A percentile compares a stretch with the other conserved stretches of the same genome.
Conservation (phyloP, 1,140 invertebrate species). For the Myzus persicae region DNA sequence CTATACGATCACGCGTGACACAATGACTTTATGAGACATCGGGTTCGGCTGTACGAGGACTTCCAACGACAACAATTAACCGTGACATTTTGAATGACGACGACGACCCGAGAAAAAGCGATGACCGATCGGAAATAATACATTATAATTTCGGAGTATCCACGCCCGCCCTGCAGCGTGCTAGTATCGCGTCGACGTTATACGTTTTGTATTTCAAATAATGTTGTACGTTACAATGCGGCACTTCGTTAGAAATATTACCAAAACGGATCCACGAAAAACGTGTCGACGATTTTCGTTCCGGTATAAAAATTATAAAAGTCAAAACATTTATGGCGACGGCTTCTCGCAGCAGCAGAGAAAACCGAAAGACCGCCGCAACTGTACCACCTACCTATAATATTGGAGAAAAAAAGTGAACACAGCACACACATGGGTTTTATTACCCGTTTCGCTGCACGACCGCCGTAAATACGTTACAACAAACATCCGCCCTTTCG, state of each 20-base stretch:
- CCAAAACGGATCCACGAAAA: background rate
- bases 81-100: background rate
- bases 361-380: background rate
- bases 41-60: background rate
- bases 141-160: too few species aligned
- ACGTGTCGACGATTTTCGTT: background rate
- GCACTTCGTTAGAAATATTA: too few species aligned
- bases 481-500: slow-evolving; percentile 1
- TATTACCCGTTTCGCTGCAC: background rate
- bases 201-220: background rate
- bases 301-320: background rate
- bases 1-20: background rate
- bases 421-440: background rate
- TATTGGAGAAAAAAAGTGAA: background rate
- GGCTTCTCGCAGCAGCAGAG: background rate
- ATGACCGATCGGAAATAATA: background rate
- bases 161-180: too few species aligned
- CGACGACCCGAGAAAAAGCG: background rate
- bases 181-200: background rate
- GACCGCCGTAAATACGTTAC: background rate
- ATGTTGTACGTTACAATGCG: background rate
- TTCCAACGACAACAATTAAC: background rate
- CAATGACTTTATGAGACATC: background rate
- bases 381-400: background rate
- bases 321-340: background rate